Evolutionary conservation across 2,113 vertebrate species (phyloP).

Genomic region (Pseudolaguvia tuberculata): DNA sequence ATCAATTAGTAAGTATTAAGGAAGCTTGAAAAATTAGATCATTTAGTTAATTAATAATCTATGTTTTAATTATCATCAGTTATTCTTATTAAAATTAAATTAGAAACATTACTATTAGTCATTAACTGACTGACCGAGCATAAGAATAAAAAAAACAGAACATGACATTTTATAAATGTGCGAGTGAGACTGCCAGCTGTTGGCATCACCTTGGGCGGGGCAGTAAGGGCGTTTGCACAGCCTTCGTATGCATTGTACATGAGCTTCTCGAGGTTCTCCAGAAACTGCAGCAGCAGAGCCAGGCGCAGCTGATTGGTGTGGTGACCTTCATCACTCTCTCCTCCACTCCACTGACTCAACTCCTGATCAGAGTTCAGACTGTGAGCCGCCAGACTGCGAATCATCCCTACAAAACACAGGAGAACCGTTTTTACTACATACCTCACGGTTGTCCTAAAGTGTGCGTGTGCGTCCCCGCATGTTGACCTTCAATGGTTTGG

Average conservation of each 20-base stretch:
- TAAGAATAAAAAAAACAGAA: too few relatives aligned
- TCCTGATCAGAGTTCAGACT: slow-evolving; percentile 92
- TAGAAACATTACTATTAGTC: too few relatives aligned
- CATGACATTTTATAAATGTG: too few relatives aligned
- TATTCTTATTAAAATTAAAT: too few relatives aligned
- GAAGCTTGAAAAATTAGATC: too few relatives aligned
- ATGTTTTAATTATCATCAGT: too few relatives aligned
- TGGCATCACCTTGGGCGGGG: slow-evolving; percentile 87
- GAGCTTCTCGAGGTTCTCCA: slow-evolving; percentile 95
- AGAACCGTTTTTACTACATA: neutral
- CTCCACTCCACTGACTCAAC: slow-evolving; percentile 86
- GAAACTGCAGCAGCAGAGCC: slow-evolving; percentile 88
- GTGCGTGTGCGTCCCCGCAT: neutral
- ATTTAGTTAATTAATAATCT: too few relatives aligned
- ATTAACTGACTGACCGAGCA: too few relatives aligned
- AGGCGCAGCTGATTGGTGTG: slow-evolving; percentile 91
- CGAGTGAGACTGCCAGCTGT: neutral
- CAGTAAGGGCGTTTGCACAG: slow-evolving; percentile 90
- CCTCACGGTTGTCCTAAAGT: neutral
- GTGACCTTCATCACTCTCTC: slow-evolving; percentile 89
- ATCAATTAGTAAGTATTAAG: neutral
- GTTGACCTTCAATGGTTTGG: slow-evolving; percentile 95
- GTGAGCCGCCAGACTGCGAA: slow-evolving; percentile 91
- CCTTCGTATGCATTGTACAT: slow-evolving; percentile 99
- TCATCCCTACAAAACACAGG: slow-evolving; percentile 75